These are phyloP conservation scores for Drosophila multiciliata DNA, from an alignment of 2,888 invertebrate species.

Conservation along the genomic window DNA sequence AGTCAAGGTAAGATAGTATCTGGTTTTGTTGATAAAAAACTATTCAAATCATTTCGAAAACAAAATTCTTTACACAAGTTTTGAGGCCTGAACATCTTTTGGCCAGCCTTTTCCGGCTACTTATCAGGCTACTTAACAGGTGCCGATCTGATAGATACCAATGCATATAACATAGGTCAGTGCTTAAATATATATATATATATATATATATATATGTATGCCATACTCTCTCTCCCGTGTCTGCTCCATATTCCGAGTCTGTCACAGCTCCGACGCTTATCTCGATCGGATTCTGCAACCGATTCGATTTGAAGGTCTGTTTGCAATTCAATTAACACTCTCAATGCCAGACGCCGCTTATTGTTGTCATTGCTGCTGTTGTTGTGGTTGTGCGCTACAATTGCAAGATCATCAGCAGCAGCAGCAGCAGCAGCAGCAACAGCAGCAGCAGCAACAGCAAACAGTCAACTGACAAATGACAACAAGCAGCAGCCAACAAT, in stretches of 20 bases:
- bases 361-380: slow-evolving; percentile 10
- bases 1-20: not conserved
- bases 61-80: slow-evolving; percentile 11
- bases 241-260: not conserved
- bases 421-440: not conserved
- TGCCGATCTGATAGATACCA: not conserved
- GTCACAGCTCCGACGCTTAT: slow-evolving; percentile 1
- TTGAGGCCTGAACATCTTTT: slow-evolving; percentile 6
- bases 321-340: slow-evolving; percentile 80
- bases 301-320: slow-evolving; percentile 41
- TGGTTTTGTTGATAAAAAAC: slow-evolving; percentile 1
- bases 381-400: slow-evolving; percentile 46
- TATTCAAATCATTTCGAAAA: slow-evolving; percentile 13
- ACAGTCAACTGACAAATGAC: slow-evolving; percentile 15
- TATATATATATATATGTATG: not conserved
- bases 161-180: slow-evolving; percentile 42
- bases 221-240: not conserved
- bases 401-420: slow-evolving; percentile 68
- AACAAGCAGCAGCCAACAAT: slow-evolving; percentile 39
- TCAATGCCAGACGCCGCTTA: slow-evolving; percentile 60
- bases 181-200: slow-evolving; percentile 1
- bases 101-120: slow-evolving; percentile 26
- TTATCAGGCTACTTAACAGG: slow-evolving; percentile 4
- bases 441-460: slow-evolving; percentile 2
- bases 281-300: slow-evolving; percentile 36